These are phyloP conservation scores for Anolis sagrei DNA, from an alignment of 2,113 vertebrate species.

Conservation along the genomic window DNA sequence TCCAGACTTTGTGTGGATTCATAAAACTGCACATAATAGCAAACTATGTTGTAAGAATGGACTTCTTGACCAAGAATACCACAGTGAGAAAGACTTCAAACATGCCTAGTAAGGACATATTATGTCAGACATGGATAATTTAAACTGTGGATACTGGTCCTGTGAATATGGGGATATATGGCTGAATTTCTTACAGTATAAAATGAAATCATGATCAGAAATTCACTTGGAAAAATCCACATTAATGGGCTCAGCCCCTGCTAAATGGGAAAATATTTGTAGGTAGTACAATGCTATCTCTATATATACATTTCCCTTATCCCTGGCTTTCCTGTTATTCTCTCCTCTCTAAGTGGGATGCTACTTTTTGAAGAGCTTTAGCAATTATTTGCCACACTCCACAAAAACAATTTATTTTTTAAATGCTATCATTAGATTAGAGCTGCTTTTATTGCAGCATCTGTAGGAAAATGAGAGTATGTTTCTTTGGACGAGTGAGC, in stretches of 20 bases:
- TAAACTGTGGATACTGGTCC: too few relatives aligned
- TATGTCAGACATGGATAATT: too few relatives aligned
- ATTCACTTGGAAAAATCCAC: neutral
- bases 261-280: neutral
- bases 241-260: too few relatives aligned
- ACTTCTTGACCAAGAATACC: too few relatives aligned
- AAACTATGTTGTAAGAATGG: too few relatives aligned
- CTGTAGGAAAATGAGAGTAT: conserved; percentile 68
- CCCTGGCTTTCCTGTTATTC: conserved; percentile 33
- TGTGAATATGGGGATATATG: too few relatives aligned
- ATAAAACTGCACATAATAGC: too few relatives aligned
- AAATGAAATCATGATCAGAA: neutral
- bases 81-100: too few relatives aligned
- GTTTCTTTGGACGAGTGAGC: conserved; percentile 72
- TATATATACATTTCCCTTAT: conserved; percentile 5
- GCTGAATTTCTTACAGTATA: neutral
- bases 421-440: conserved; percentile 75
- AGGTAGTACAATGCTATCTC: neutral
- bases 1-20: too few relatives aligned
- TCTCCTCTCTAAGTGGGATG: conserved; percentile 52
- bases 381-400: conserved; percentile 60
- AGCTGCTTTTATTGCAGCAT: conserved; percentile 66
- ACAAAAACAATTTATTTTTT: conserved; percentile 60
- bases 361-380: conserved; percentile 27
- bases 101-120: too few relatives aligned